Conservation (phyloP, 2,888 invertebrate genomes). For the Lithophane socia region DNA sequence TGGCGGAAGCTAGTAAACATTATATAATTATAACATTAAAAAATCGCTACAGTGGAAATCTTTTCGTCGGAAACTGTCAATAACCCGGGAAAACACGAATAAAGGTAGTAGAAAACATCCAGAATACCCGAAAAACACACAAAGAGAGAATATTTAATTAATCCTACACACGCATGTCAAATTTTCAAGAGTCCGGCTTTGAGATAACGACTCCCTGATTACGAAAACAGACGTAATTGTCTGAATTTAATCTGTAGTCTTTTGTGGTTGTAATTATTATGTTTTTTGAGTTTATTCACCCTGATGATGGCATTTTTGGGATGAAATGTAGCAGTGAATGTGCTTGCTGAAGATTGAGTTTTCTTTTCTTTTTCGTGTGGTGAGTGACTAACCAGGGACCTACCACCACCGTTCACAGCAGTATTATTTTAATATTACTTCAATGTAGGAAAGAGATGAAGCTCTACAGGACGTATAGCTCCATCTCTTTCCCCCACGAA, state of each 20-base stretch:
- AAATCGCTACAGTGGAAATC: not conserved
- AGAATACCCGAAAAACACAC: constrained; percentile 12
- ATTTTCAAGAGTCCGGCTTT: constrained; percentile 37
- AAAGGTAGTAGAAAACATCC: not conserved
- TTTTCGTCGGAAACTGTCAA: not conserved
- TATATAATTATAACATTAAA: too few relatives aligned
- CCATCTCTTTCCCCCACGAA: too few relatives aligned
- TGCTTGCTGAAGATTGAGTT: too few relatives aligned
- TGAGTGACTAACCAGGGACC: too few relatives aligned
- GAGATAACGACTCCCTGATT: constrained; percentile 51
- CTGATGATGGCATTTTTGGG: not conserved
- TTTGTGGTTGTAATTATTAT: constrained; percentile 23
- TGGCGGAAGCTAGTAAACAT: not conserved
- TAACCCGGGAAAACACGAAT: not conserved
- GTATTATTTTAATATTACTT: too few relatives aligned
- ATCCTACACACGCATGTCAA: constrained; percentile 50
- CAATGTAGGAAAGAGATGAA: too few relatives aligned
- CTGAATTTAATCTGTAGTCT: constrained; percentile 36
- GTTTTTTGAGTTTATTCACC: constrained; percentile 1
- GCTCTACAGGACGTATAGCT: too few relatives aligned
- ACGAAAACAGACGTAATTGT: constrained; percentile 38
- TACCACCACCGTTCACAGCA: too few relatives aligned
- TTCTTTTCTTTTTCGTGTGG: too few relatives aligned
- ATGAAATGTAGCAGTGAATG: not conserved
- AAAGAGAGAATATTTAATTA: constrained; percentile 42